Evolutionary conservation across 2,888 invertebrate genomes (phyloP), one percentile per base, ranked within the genome.

Genomic region (Theodoxus fluviatilis): DNA sequence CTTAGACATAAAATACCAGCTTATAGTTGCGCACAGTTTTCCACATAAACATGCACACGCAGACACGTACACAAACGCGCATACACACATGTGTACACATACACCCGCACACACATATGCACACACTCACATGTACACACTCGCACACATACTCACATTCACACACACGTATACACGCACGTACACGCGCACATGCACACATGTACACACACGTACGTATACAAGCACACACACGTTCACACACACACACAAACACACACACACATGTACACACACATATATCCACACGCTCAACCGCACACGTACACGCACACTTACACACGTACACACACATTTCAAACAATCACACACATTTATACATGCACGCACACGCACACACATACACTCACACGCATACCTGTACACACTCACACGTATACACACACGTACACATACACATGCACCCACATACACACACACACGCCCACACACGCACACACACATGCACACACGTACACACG

Each of bases 111-210:
- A 33, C 33, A 63, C 38, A 35, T n/a, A 37, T 38, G 38, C 37
- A 63, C 63, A 63, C 63, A 63, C 63, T 37, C 37, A 63, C 63
- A 33, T 3, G 33, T 7, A 31, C 63, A 63, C 37, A 9, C 37
- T 37, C 33, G 37, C 63, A 31, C 63, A 35, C 2, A 61, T 33
- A 61, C 63, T 4, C 12, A 35, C 15, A 33, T 28, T 2, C 6
- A 63, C 7, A 7, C n/a, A 2, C n/a, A 63, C 35, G 57, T n/a
- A n/a, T n/a, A n/a, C 15, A 33, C 37, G 3, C 6, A 63, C 7
- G 6, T n/a, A 2, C n/a, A 63, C 35, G 57, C 15, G 3, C 31
- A 18, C 28, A 59, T 22, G 18, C 25, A 59, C 18, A 1, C 25
- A 7, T 18, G 28, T 6, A 25, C 4, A 28, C 59, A 25, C 4